A percentile compares a stretch with the other conserved stretches of the same genome.
Evolutionary conservation across 2,888 invertebrate species (phyloP).

Genomic region (Pyrrhia umbra): DNA sequence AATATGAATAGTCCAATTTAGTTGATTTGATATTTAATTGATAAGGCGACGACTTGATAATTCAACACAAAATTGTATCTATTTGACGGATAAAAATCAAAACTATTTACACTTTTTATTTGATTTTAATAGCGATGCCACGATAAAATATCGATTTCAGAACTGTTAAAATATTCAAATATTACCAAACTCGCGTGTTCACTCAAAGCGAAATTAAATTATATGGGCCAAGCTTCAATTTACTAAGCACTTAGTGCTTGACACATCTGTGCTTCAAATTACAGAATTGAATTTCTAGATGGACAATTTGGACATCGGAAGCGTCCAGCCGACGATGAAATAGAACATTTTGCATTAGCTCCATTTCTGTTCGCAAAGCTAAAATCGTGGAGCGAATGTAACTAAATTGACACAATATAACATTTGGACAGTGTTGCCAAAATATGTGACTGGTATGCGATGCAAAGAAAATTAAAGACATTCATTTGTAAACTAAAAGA

Average conservation of each 20-base stretch:
- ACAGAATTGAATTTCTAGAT: neutral
- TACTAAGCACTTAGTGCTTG: constrained; percentile 18
- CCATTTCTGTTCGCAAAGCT: neutral
- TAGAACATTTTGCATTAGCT: constrained; percentile 14
- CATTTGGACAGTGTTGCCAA: too few species aligned
- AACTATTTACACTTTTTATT: constrained; percentile 7
- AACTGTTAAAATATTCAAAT: constrained; percentile 43
- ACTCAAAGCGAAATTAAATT: constrained; percentile 16
- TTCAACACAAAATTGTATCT: neutral
- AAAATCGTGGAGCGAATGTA: neutral
- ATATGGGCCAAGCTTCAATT: constrained; percentile 7
- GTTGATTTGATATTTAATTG: neutral
- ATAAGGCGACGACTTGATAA: neutral
- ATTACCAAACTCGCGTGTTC: constrained; percentile 17
- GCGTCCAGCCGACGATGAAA: neutral
- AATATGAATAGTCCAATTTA: neutral
- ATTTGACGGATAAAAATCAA: constrained; percentile 27
- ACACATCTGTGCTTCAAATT: constrained; percentile 7
- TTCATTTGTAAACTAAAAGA: too few species aligned
- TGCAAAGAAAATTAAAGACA: too few species aligned
- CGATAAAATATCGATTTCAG: constrained; percentile 11
- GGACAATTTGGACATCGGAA: constrained; percentile 1
- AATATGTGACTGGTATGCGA: too few species aligned
- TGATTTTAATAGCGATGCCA: neutral
- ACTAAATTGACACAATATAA: too few species aligned